Percentiles rank a stretch among this genome's conserved stretches.
phyloP scores from a whole-genome alignment of 2,113 vertebrate species.

The Orientallactaga bullata region DNA sequence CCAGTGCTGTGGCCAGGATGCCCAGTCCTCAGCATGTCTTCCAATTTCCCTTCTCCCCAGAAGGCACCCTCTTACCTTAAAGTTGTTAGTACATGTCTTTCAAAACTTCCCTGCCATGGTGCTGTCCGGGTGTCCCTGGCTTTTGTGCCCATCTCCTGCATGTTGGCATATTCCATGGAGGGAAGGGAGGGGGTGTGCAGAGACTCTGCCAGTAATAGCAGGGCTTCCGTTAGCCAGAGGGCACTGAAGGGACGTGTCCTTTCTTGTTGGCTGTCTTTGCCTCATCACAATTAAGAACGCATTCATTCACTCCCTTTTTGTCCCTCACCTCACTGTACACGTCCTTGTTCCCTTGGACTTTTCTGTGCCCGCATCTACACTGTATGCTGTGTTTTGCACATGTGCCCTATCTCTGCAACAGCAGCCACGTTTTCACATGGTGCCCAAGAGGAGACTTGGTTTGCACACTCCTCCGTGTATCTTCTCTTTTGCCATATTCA shows the following conservation, averaged over 20 bases:
- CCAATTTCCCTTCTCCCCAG: neutral
- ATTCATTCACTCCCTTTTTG: accelerated
- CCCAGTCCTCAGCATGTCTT: neutral
- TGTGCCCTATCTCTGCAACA: neutral
- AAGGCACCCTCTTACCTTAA: neutral
- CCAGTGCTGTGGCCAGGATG: neutral
- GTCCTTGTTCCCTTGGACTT: neutral
- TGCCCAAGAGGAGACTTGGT: neutral
- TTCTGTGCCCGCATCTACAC: accelerated
- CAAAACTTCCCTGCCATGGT: neutral
- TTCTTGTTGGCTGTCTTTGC: accelerated
- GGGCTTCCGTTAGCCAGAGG: neutral
- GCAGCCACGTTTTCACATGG: accelerated
- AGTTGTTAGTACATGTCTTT: no score
- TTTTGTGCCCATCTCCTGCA: accelerated
- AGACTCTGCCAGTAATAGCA: accelerated
- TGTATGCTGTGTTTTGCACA: accelerated
- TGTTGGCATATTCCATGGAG: neutral
- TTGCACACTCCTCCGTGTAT: accelerated
- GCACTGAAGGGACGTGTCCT: neutral
- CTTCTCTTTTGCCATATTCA: accelerated
- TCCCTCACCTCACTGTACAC: accelerated
- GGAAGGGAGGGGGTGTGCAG: neutral
- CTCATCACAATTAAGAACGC: accelerated
- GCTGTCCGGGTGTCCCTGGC: neutral